A percentile compares a stretch with the other conserved stretches of the same genome.
phyloP scores from a whole-genome alignment of 2,113 vertebrate genomes.

The Prunella himalayana region DNA sequence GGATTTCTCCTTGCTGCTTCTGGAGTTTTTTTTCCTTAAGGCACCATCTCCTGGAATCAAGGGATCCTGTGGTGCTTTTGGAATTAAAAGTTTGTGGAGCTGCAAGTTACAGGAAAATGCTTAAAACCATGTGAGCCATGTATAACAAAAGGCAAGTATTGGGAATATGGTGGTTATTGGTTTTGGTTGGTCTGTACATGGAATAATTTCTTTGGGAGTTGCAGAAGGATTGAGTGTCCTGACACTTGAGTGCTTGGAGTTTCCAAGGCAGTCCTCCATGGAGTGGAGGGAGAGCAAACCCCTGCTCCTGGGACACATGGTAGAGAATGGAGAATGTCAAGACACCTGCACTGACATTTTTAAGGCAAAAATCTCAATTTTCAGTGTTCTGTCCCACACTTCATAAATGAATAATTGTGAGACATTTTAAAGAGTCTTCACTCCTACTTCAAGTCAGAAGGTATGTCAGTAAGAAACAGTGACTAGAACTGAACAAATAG shows the following conservation, averaged over 20 bases:
- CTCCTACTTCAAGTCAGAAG: neutral
- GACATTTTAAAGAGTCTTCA: neutral
- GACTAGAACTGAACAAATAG: slow-evolving; percentile 29
- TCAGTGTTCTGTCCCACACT: neutral
- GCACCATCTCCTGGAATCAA: neutral
- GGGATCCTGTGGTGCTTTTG: neutral
- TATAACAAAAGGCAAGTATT: neutral
- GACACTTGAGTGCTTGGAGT: neutral
- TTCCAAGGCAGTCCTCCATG: neutral
- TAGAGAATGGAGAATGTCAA: neutral
- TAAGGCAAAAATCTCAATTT: slow-evolving; percentile 14
- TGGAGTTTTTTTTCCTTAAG: neutral
- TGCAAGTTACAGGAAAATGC: neutral
- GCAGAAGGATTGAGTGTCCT: neutral
- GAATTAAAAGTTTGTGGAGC: neutral
- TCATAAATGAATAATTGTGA: neutral
- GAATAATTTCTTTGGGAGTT: neutral
- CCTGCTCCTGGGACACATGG: neutral
- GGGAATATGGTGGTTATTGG: neutral
- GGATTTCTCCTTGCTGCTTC: neutral
- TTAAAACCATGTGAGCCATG: neutral
- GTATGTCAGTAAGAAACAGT: neutral
- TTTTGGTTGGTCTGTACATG: neutral
- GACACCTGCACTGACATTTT: slow-evolving; percentile 26
- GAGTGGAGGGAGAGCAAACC: neutral